Evolutionary conservation across 53 echinoderm and acorn worm species (phyloP), one percentile per base, ranked within the genome.

Genomic region (Arbacia lixula): DNA sequence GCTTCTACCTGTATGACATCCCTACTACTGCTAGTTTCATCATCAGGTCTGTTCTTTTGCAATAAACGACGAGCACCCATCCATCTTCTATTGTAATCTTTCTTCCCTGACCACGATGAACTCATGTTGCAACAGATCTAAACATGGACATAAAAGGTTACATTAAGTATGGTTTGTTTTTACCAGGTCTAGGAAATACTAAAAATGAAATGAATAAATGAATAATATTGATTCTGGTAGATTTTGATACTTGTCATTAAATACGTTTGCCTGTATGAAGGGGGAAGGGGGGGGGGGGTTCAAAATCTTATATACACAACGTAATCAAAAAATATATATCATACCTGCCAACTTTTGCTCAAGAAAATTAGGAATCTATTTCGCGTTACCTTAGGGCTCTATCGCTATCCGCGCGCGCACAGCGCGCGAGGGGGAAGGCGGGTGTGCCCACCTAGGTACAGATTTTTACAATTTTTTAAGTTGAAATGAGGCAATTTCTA

Each of bases 41-140:
- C 83, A 65, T 83, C 66, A 42, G 49, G 50, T 50, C 14, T 51
- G 20, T 72, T 51, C 14, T 61, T 80, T 80, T 26, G 21, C 60
- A 80, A 49, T 61, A 29, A 22, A 41, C 81, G 60, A 25, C 19
- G 62, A 80, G 81, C 81, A 14, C 81, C 29, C 81, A 80, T 80
- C 81, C 81, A 80, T 61, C 62, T 80, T 62, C 81, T 60, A 61
- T 80, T 80, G 62, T 80, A 58, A 29, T 80, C 81, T 37, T 61
- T 58, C 62, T 80, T 80, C 40, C 60, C 81, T 25, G 62, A 76
- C 53, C 54, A 76, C 26, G 76, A 76, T 56, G 55, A 19, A 76
- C 55, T 21, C 76, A 76, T 76, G 35, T 68, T 68, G 68, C 20
- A 68, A 68, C 22, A n/a, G 68, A 68, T 68, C 68, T 68, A 20